phyloP scores from a whole-genome alignment of 2,797 vertebrate species.

The Pygocentrus nattereri region DNA sequence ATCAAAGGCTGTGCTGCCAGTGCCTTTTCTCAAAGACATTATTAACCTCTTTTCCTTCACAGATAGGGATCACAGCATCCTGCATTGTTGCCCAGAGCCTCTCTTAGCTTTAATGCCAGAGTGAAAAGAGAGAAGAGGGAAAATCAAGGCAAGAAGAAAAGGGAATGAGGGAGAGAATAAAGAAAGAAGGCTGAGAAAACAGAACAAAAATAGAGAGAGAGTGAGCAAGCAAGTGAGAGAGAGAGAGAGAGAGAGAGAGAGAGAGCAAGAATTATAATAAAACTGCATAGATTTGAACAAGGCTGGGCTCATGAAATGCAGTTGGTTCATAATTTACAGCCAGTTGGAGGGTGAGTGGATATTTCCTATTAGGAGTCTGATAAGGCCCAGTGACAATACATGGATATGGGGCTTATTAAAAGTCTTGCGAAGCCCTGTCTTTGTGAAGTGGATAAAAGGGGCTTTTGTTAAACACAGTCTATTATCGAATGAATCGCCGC shows the following conservation, averaged over 20 bases:
- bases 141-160: slow-evolving; percentile 16
- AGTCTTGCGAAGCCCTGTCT: slow-evolving; percentile 69
- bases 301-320: slow-evolving; percentile 62
- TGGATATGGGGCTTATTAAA: slow-evolving; percentile 67
- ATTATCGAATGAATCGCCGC: slow-evolving; percentile 33
- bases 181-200: not conserved
- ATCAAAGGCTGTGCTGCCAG: slow-evolving; percentile 64
- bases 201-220: not conserved
- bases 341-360: slow-evolving; percentile 69
- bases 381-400: slow-evolving; percentile 69
- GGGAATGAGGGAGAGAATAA: slow-evolving; percentile 3
- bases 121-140: slow-evolving; percentile 3
- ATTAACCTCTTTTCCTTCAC: slow-evolving; percentile 67
- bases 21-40: slow-evolving; percentile 65
- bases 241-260: slow-evolving; percentile 18
- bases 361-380: slow-evolving; percentile 67
- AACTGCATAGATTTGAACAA: slow-evolving; percentile 49
- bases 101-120: slow-evolving; percentile 50
- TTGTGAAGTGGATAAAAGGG: slow-evolving; percentile 66
- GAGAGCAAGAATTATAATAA: slow-evolving; percentile 44
- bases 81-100: slow-evolving; percentile 54
- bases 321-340: slow-evolving; percentile 66
- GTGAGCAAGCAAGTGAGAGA: slow-evolving; percentile 34
- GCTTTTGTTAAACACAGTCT: slow-evolving; percentile 66
- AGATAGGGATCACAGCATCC: slow-evolving; percentile 64